These are phyloP conservation scores for Hyphantria cunea DNA, from an alignment of 1,140 invertebrate species.

Conservation along the genomic window DNA sequence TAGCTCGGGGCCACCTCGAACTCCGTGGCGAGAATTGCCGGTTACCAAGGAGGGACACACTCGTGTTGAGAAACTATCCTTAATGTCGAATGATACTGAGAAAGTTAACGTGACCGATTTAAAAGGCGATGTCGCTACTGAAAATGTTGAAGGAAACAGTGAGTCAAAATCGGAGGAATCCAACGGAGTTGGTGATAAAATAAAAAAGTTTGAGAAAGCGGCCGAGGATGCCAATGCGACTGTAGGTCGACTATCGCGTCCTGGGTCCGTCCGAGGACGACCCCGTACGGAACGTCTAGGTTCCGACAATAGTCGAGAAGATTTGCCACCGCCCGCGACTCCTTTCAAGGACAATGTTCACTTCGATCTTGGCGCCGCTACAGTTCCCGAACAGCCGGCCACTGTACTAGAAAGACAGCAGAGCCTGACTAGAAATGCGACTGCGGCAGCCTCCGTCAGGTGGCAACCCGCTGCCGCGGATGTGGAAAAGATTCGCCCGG, in stretches of 20 bases:
- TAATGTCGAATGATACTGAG: constrained; percentile 37
- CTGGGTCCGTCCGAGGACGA: constrained; percentile 64
- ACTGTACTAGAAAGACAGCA: constrained; percentile 48
- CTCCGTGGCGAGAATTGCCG: constrained; percentile 18
- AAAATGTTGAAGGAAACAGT: constrained; percentile 29
- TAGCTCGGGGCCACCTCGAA: background rate
- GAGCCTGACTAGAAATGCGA: constrained; percentile 46
- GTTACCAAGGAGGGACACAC: constrained; percentile 47
- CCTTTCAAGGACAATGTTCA: constrained; percentile 66
- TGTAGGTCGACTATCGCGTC: constrained; percentile 55
- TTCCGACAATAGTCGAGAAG: constrained; percentile 56
- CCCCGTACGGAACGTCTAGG: constrained; percentile 51
- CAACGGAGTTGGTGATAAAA: constrained; percentile 74
- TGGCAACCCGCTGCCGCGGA: constrained; percentile 59
- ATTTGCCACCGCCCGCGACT: constrained; percentile 62
- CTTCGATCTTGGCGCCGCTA: constrained; percentile 37
- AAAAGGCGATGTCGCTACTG: constrained; percentile 4
- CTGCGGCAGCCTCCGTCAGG: constrained; percentile 39
- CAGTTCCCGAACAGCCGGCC: constrained; percentile 19
- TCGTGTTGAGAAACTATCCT: constrained; percentile 56
- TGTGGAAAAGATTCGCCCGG: constrained; percentile 40
- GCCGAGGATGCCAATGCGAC: constrained; percentile 62
- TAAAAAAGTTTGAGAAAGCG: constrained; percentile 73
- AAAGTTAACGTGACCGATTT: constrained; percentile 33
- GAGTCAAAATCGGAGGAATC: constrained; percentile 50